Evolutionary conservation across 2,797 vertebrate genomes (phyloP).

Genomic region (Acipenser transmontanus): DNA sequence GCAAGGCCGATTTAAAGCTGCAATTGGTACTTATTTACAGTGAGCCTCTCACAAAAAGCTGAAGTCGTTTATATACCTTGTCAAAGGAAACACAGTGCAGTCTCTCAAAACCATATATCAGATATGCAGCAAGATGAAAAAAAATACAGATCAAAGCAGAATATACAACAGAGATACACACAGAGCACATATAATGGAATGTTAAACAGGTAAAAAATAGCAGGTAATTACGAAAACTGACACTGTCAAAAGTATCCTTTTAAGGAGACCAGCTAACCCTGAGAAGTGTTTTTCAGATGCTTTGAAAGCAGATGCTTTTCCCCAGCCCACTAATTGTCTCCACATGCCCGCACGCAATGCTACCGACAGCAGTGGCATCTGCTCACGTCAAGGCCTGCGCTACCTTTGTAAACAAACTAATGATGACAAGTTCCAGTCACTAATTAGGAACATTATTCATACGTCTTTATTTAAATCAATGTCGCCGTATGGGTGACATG

Average conservation of each 20-base stretch:
- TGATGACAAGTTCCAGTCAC: conserved; percentile 22
- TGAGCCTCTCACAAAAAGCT: no score
- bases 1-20: no score
- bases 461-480: conserved; percentile 19
- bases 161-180: no score
- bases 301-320: conserved; percentile 21
- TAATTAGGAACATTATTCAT: conserved; percentile 24
- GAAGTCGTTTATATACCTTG: no score
- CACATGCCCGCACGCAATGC: conserved; percentile 15
- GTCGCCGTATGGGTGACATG: conserved; percentile 8
- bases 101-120: no score
- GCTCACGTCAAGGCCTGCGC: conserved; percentile 18
- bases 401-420: conserved; percentile 25
- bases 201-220: no score
- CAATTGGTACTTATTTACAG: no score
- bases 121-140: no score
- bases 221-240: no score
- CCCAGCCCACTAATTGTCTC: conserved; percentile 24
- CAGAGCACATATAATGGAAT: no score
- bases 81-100: no score
- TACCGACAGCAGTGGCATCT: conserved; percentile 22
- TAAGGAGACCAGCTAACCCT: conserved; percentile 10
- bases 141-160: no score
- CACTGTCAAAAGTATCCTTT: background rate
- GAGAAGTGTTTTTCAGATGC: conserved; percentile 8